Base-by-base conservation (phyloP, 1,140 invertebrate genomes). In the Centruroides sculpturatus region DNA sequence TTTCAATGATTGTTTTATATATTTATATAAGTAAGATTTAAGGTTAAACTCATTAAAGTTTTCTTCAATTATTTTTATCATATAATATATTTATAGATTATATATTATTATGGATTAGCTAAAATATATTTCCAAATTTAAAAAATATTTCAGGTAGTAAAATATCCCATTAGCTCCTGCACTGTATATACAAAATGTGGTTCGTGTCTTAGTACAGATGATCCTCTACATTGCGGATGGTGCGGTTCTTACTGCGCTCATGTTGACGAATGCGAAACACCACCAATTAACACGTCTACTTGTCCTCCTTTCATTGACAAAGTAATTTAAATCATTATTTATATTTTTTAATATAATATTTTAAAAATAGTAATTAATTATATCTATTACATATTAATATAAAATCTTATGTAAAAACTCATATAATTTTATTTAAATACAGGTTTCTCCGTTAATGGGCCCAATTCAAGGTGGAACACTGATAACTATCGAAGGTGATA, bases 161-260 rank as follows among this genome's bases (percentile, higher is more conserved):
- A 70, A 55, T 69, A 73, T 56, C 70, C 70, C 0, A 47, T 72
- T 6, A 52, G 63, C 49, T 69, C 70, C 1, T 76, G 74, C 64
- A 62, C 59, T 9, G 54, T 71, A 9, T 70, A 75, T 52, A 50
- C 35, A 3, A 68, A 70, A 10, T 76, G 74, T 64, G 63, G 66
- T 3, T 51, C 57, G 4, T 76, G 73, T 63, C 58, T 74, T 8
- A 63, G 46, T 23, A 66, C 63, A 46, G 41, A 55, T 4, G 72
- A 74, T 61, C 73, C 72, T 7, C 60, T 74, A 1, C 57, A 61
- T 0, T 75, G 74, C 65, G 73, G 71, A 35, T 76, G 73, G 73
- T 74, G 69, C 58, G 67, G 65, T 3, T 53, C 60, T 34, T 51
- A 67, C n/a, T 72, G 71, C 58, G 65, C 65, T 13, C 52, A 57